Evolutionary conservation across 2,113 vertebrate genomes (phyloP), one percentile per base, ranked within the genome.

Genomic region (Gallinago paraguaiae): DNA sequence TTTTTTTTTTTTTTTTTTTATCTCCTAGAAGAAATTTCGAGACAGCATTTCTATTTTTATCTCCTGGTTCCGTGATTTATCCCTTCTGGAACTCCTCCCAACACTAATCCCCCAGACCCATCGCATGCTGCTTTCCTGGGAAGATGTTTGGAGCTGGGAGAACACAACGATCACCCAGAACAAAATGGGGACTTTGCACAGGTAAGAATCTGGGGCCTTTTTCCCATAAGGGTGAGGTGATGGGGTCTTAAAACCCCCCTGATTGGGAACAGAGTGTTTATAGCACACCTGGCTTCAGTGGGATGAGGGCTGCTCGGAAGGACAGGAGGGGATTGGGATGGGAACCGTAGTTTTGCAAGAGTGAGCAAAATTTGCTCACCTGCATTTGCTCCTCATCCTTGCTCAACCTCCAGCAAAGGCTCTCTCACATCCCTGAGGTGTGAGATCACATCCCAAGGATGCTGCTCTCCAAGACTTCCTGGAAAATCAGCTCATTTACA

Each of bases 31-130:
- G 72, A 77, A 50, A 45, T 17, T 8, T 31, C 18, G 59, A 79
- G 31, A 45, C 41, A 50, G 24, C 11, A 13, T 8, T 64, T 75
- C 46, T 48, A 31, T 13, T 37, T 83, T 93, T 71, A 18, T 51
- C 30, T 35, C 71, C 68, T 28, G 31, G 28, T 74, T 77, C 27
- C 35, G 13, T 45, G 59, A 54, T 31, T 82, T 93, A 37, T 54
- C 19, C 13, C 16, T 65, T 61, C 28, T 0, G 48, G 54, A 80
- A 4, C 9, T 43, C 18, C 17, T 77, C 72, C 46, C 37, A 28
- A 33, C 0, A 1, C 35, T 80, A 80, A 48, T 13, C 17, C 1
- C 1, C 54, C 23, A 31, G 41, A 11, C 27, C 16, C 60, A 63
- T 12, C 1, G 0, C 33, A 18, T 22, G 30, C 53, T 43, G 3